Percentiles rank a stretch among this genome's conserved stretches.
phyloP scores from a whole-genome alignment of 1,140 invertebrate species.

The Drosophila pruinosa region DNA sequence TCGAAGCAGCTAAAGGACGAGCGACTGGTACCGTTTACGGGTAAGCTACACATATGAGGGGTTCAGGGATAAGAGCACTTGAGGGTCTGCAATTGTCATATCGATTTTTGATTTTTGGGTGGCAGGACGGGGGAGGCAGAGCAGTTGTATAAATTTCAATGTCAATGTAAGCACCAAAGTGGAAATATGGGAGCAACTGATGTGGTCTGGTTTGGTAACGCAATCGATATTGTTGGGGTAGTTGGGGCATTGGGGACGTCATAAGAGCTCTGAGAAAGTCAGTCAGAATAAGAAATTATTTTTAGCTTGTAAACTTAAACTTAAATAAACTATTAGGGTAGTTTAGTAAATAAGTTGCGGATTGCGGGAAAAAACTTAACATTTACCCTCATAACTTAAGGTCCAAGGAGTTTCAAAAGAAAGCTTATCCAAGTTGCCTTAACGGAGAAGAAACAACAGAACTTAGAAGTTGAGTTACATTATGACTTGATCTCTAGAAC shows the following conservation, averaged over 20 bases:
- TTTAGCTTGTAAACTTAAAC: background rate
- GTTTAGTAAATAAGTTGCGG: too few species aligned
- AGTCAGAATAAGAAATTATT: background rate
- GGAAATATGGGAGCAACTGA: constrained; percentile 36
- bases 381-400: too few species aligned
- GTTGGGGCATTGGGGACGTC: background rate
- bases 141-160: constrained; percentile 57
- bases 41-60: constrained; percentile 74
- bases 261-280: background rate
- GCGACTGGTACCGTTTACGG: constrained; percentile 85
- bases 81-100: constrained; percentile 72
- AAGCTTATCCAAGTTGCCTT: too few species aligned
- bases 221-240: constrained; percentile 53
- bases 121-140: background rate
- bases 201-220: constrained; percentile 62
- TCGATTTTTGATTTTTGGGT: constrained; percentile 66
- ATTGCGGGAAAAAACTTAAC: too few species aligned
- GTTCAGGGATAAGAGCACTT: constrained; percentile 36
- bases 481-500: too few species aligned
- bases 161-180: constrained; percentile 57
- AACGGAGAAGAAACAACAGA: too few species aligned
- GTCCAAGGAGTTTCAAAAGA: background rate
- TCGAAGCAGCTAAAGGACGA: constrained; percentile 84
- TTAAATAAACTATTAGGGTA: background rate
- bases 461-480: too few species aligned